Evolutionary conservation across 2,888 invertebrate species (phyloP).

Genomic region (Lycocerus yunnanus): DNA sequence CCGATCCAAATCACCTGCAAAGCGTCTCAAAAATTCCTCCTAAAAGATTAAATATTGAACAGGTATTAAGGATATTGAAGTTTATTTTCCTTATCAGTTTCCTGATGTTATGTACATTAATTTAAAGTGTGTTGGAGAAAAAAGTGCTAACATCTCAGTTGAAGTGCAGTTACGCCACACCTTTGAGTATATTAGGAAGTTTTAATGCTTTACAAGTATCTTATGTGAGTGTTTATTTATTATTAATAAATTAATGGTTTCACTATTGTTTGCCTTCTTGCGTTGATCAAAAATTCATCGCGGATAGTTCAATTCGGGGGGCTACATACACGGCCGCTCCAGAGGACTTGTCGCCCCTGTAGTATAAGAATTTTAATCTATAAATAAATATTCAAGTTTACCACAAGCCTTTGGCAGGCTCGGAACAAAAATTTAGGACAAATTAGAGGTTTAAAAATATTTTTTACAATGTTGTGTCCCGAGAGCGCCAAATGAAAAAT

Average conservation of each 20-base stretch:
- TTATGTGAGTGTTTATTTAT: background rate
- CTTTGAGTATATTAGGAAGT: slow-evolving; percentile 14
- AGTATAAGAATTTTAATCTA: no score
- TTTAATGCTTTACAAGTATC: background rate
- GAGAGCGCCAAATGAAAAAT: no score
- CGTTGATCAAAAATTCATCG: background rate
- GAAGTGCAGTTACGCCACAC: slow-evolving; percentile 34
- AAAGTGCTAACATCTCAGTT: slow-evolving; percentile 9
- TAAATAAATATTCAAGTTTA: no score
- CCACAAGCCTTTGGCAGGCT: no score
- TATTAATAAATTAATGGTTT: background rate
- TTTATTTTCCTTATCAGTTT: slow-evolving; percentile 36
- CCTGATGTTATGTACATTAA: slow-evolving; percentile 28
- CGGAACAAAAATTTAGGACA: no score
- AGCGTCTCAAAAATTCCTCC: slow-evolving; percentile 11
- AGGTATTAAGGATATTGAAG: slow-evolving; percentile 37
- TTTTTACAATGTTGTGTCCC: no score
- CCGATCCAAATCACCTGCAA: slow-evolving; percentile 21
- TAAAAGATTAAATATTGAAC: slow-evolving; percentile 37
- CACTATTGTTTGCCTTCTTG: background rate
- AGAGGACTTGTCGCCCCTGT: no score
- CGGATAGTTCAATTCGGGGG: no score
- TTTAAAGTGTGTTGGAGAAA: slow-evolving; percentile 29
- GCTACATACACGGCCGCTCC: no score
- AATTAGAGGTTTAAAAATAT: no score